A percentile compares a stretch with the other conserved stretches of the same genome.
These are phyloP conservation scores for Lasioglossum leucozonium DNA, from an alignment of 2,888 invertebrate genomes.

Conservation along the genomic window DNA sequence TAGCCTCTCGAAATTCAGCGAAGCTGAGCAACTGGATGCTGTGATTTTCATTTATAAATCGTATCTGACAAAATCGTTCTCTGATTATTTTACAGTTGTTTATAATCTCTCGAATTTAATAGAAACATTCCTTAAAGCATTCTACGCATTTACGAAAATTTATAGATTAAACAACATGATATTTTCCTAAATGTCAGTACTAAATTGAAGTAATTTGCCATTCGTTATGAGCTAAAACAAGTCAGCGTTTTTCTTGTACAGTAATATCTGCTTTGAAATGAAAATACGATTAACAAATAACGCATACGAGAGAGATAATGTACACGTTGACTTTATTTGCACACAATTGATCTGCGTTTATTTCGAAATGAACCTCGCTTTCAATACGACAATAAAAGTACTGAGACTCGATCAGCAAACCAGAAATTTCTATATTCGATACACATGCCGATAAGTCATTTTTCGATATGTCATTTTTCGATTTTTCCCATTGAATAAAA, in stretches of 20 bases:
- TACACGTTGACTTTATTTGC: neutral
- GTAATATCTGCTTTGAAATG: neutral
- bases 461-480: constrained; percentile 48
- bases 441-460: constrained; percentile 24
- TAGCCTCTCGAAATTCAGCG: neutral
- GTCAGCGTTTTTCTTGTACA: neutral
- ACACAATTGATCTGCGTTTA: neutral
- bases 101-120: neutral
- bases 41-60: neutral
- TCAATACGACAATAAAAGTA: neutral
- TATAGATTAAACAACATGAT: too few relatives aligned
- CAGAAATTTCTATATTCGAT: constrained; percentile 17
- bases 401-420: constrained; percentile 17
- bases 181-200: neutral
- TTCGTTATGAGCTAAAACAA: neutral
- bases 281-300: neutral
- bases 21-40: neutral
- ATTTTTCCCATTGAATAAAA: constrained; percentile 48
- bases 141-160: too few relatives aligned
- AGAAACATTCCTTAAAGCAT: too few relatives aligned
- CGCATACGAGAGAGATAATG: neutral
- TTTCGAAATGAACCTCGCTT: too few relatives aligned
- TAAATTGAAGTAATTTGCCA: neutral
- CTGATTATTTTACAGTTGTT: neutral
- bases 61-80: too few relatives aligned